These are phyloP conservation scores for Lysandra coridon DNA, from an alignment of 2,888 invertebrate genomes.

Conservation along the genomic window DNA sequence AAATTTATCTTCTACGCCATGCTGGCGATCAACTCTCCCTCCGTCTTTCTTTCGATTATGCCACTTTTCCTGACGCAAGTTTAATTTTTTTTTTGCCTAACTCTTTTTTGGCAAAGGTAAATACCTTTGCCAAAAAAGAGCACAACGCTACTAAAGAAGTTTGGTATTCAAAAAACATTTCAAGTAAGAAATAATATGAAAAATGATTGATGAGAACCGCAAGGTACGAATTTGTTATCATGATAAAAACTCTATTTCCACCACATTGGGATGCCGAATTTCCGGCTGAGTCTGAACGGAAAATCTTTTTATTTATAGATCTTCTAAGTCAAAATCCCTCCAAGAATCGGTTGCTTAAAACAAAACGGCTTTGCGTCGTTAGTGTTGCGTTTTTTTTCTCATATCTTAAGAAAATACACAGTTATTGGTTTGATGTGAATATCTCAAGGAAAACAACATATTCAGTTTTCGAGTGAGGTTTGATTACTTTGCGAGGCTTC, in stretches of 20 bases:
- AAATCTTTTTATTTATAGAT: not conserved
- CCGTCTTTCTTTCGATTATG: not conserved
- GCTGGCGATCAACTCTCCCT: not conserved
- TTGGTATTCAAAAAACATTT: not conserved
- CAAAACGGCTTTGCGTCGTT: no score
- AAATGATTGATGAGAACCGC: not conserved
- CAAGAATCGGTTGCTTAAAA: no score
- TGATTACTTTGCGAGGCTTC: no score
- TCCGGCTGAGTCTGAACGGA: not conserved
- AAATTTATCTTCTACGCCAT: no score
- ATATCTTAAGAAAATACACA: no score
- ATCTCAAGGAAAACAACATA: no score
- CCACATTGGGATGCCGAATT: constrained; percentile 1
- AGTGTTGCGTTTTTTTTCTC: no score
- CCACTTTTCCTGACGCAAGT: not conserved
- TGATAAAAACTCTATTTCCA: constrained; percentile 15
- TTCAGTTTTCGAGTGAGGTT: no score
- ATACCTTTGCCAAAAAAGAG: not conserved
- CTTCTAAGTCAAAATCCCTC: no score
- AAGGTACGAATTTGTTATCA: not conserved
- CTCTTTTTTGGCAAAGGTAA: no score
- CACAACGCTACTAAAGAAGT: not conserved
- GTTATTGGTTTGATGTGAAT: no score
- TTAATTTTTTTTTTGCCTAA: not conserved
- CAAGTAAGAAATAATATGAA: not conserved